Evolutionary conservation across 1,140 invertebrate species (phyloP), one percentile per base, ranked within the genome.

Genomic region (Araneus ventricosus): DNA sequence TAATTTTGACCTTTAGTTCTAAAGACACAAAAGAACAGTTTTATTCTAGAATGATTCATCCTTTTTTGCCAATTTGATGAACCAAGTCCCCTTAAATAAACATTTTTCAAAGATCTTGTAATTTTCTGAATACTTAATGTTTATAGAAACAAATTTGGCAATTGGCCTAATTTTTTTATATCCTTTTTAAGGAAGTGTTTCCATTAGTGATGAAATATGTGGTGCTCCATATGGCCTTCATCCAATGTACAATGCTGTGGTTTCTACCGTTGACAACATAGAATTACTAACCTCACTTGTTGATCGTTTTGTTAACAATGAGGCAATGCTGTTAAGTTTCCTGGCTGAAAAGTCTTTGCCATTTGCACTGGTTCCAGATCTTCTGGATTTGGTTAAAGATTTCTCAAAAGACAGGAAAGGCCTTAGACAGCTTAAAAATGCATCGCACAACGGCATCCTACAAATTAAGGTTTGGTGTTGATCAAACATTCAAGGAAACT

Each of bases 271-370:
- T 20, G 22, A 39, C 6, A 67, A 17, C 30, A 14, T 39, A 39
- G 45, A 87, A 37, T 52, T 30, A 27, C 61, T 30, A 59, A 34
- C 30, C n/a, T 52, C 85, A 61, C 85, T 87, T 87, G 10, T 34
- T 89, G 63, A 89, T 41, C 14, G 63, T 22, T 7, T 89, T 37
- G 59, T 22, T 45, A 70, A 89, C 39, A 89, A 30, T 89, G 87
- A 89, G 70, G 87, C 87, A 27, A 67, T 89, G 59, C 34, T 67
- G 24, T 70, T 89, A 75, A 89, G 61, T 37, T 89, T 89, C 27
- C 39, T 88, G 14, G 63, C 87, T 45, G 87, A 89, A 75, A 89
- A 41, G 30, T 70, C 37, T 5, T 41, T 89, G 39, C 67, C 87
- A 20, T 89, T 89, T 89, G 27, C 87, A 10, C n/a, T n/a, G n/a